Conservation (phyloP, 2,888 invertebrate genomes). For the Drosophila falleni region DNA sequence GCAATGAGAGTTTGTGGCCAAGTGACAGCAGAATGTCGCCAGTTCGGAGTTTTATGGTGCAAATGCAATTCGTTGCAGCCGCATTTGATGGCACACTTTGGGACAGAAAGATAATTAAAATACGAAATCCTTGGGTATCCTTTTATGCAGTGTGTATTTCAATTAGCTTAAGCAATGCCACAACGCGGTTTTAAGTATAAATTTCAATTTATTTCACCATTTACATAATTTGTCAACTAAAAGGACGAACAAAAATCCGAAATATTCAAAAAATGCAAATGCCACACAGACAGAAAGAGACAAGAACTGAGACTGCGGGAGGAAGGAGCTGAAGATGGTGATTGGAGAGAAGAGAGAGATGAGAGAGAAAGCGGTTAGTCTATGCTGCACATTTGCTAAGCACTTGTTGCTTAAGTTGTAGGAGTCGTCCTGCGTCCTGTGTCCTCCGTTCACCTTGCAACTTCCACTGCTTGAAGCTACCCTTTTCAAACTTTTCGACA, state of each 20-base stretch:
- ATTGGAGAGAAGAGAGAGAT: background rate
- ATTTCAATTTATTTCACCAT: conserved; percentile 66
- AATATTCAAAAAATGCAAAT: conserved; percentile 69
- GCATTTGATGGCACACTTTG: conserved; percentile 30
- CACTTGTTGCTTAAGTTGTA: conserved; percentile 68
- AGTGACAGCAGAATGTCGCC: conserved; percentile 33
- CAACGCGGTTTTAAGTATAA: conserved; percentile 53
- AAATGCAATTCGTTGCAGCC: conserved; percentile 31
- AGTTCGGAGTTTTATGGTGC: conserved; percentile 25
- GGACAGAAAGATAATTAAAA: conserved; percentile 35
- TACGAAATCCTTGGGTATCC: conserved; percentile 12
- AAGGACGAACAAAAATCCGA: conserved; percentile 36
- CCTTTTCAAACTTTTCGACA: conserved; percentile 77
- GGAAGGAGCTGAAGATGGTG: conserved; percentile 1
- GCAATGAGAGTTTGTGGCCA: conserved; percentile 26
- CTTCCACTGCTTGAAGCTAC: conserved; percentile 36
- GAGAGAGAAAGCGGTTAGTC: background rate
- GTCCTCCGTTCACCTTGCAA: background rate
- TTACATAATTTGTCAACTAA: conserved; percentile 69
- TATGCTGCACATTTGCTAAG: conserved; percentile 68
- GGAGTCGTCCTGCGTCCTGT: background rate
- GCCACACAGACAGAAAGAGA: conserved; percentile 31
- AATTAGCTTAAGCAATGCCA: conserved; percentile 66
- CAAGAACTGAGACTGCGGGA: conserved; percentile 4
- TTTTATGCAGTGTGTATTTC: conserved; percentile 62